These are phyloP conservation scores for Troides oblongomaculatus DNA, from an alignment of 2,888 invertebrate genomes.

Conservation along the genomic window DNA sequence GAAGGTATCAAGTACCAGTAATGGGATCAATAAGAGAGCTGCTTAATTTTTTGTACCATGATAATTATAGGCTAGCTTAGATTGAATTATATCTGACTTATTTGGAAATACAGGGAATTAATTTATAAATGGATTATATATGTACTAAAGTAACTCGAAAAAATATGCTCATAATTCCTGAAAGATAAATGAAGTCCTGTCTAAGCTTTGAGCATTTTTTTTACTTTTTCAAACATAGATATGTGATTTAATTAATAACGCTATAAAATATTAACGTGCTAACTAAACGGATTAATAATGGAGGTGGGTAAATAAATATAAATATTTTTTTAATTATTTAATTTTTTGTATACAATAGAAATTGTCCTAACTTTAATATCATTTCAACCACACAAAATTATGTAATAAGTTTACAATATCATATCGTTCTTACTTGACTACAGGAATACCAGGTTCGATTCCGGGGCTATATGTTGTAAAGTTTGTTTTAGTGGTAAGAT, in stretches of 20 bases:
- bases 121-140: neutral
- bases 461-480: too few species aligned
- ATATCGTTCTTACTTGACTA: too few species aligned
- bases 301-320: constrained; percentile 11
- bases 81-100: too few species aligned
- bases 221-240: neutral
- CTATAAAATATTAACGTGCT: constrained; percentile 12
- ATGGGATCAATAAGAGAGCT: too few species aligned
- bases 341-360: neutral
- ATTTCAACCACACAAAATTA: too few species aligned
- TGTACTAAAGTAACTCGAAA: neutral
- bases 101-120: neutral
- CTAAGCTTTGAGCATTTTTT: neutral
- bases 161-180: neutral
- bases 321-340: neutral
- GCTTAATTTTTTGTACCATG: too few species aligned
- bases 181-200: neutral
- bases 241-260: constrained; percentile 4
- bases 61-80: too few species aligned
- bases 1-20: too few species aligned
- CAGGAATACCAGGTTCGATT: too few species aligned
- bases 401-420: too few species aligned
- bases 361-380: neutral
- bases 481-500: too few species aligned
- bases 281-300: constrained; percentile 7